Base-by-base conservation (phyloP, 2,797 vertebrate genomes). In the Hyperoplus immaculatus region DNA sequence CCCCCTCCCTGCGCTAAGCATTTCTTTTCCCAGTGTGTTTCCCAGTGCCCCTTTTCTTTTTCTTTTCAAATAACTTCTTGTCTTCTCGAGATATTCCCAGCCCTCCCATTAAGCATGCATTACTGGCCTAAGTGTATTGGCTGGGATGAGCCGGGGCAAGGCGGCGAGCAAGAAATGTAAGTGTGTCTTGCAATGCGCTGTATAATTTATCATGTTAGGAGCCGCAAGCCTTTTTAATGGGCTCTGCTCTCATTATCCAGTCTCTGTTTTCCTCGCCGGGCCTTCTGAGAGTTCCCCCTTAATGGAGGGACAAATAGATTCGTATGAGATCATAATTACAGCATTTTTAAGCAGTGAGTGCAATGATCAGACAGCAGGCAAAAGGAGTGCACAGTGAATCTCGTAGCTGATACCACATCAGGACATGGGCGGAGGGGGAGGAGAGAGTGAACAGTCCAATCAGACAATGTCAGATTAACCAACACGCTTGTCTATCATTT, bases 51-150 rank as follows among this genome's bases (percentile, higher is more conserved):
- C 80, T 88, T 29, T 29, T 29, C 29, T 29, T 29, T 29, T 29
- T 29, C 29, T 29, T 29, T 90, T 90, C 81, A 86, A 87, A 84
- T 75, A 86, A 82, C 73, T 87, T 85, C 83, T 79, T 72, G 84
- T 83, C 83, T 29, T 89, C 85, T 85, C 62, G 69, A 77, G 67
- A 87, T 88, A 86, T 88, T 90, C 82, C 89, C 92, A 84, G 70
- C 81, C 67, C 86, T 86, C 91, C 91, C 87, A 94, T 94, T 92
- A 94, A 88, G 83, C 93, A 88, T 93, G 85, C 93, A 93, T 95
- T 94, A 91, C 83, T 80, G 84, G 73, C 76, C 83, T 87, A 87
- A 91, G 78, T 91, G 88, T 88, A 90, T 82, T 84, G 84, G 85
- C 85, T 66, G 66, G 74, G 85, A 88, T 77, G 91, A 93, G 58